Evolutionary conservation across 2,888 invertebrate genomes (phyloP), one percentile per base, ranked within the genome.

Genomic region (Minunthozetes semirufus): DNA sequence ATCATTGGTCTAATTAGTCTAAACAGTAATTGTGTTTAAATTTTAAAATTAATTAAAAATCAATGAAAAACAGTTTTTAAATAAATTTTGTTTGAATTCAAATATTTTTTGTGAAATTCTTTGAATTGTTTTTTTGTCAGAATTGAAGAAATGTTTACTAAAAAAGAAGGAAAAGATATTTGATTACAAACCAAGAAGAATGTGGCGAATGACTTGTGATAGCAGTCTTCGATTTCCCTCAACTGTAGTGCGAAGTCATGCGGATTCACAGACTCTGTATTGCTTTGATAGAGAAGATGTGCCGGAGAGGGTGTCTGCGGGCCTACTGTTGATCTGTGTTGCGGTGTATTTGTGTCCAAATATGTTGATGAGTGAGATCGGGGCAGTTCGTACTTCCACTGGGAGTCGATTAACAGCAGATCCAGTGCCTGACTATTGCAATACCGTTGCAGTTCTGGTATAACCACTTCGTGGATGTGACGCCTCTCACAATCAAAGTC

Each of bases 401-500:
- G 72, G 76, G 79, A 76, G 72, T 79, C 79, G 56, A 79, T 73
- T 11, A 79, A 50, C 53, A 78, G 76, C 19, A 79, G 42, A 46
- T 78, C 78, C 33, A 79, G 76, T 11, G 77, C 77, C 13, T 72
- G 72, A 11, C 74, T 71, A 27, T 78, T 72, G 33, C 78, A 78
- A 59, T 78, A 76, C 5, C 77, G 70, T 29, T 79, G 78, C 3
- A 79, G 72, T 61, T 78, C 76, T 5, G 79, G 79, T 72, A 78
- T 76, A 2, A 79, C 77, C 11, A 76, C 72, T 33, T 78, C 78
- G 22, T 79, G 78, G 17, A 79, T 75, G 46, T 78, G 76, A 6
- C 77, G 76, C 2, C 79, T 68, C 27, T 79, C 79, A 27, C 75
- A 42, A 63, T 77, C 78, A 70, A 79, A 79, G 74, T 79, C 79